Evolutionary conservation across 1,140 invertebrate species (phyloP), one percentile per base, ranked within the genome.

Genomic region (Stegodyphus mimosarum): DNA sequence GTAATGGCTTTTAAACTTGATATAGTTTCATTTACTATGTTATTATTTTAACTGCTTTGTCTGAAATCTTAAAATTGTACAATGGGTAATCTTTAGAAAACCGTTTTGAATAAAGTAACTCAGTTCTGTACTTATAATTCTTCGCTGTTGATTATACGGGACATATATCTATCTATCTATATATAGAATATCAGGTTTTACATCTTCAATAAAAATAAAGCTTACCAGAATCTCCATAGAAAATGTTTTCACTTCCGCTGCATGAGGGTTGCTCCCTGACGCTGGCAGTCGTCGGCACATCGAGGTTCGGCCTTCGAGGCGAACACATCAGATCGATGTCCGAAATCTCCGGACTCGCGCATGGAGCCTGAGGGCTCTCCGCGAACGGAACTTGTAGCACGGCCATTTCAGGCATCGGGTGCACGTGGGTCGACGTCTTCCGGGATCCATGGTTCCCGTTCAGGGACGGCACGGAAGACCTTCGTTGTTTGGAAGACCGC

Each of bases 291-390:
- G 33, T 33, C 33, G 33, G 33, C 3, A 33, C 33, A 33, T 33
- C 33, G 7, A 72, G 53, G 49, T 74, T 50, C n/a, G 81, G 81
- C 17, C 67, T 83, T 11, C 86, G 88, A 33, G 91, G 91, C 11
- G 90, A 92, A 7, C 90, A 89, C 33, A 92, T 90, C 0, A 91
- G 89, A 66, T 94, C 93, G 33, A 92, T 90, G 86, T 93, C 93
- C 7, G 93, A 94, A 2, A 91, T 89, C 88, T 94, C 93, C 0
- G 93, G 93, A 88, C 93, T 93, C 17, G 93, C 93, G 17, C 91
- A 88, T 13, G 92, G 89, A 51, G 92, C 91, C 73, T 89, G 87
- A 11, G 78, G 79, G 52, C 86, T 83, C 53, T 83, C 81, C 49
- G 60, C 77, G 52, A 60, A 76, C 55, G 86, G 86, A 48, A 80